phyloP scores from a whole-genome alignment of 2,113 vertebrate genomes.

The Myiagra hebetior region DNA sequence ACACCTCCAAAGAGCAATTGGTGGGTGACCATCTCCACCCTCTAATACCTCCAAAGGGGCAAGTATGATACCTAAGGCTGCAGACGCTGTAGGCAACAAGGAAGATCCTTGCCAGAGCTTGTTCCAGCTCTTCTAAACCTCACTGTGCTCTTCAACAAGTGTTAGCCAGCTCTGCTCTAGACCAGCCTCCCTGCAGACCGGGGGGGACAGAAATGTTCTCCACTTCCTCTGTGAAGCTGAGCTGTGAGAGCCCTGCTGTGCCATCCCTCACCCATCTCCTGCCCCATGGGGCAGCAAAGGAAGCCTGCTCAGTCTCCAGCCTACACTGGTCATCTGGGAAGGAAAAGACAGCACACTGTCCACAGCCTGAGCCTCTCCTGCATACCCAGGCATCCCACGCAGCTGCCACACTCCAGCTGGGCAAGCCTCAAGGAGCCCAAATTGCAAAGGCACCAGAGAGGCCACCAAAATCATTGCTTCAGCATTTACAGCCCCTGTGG shows the following conservation, averaged over 20 bases:
- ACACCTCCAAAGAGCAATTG: background rate
- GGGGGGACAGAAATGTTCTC: background rate
- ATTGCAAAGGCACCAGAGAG: background rate
- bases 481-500: background rate
- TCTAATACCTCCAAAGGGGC: background rate
- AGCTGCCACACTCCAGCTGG: background rate
- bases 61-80: background rate
- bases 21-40: background rate
- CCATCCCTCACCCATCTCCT: background rate
- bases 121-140: background rate
- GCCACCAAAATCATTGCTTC: background rate
- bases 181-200: background rate
- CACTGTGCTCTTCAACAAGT: background rate
- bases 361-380: background rate
- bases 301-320: background rate
- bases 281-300: rapidly evolving
- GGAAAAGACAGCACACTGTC: background rate
- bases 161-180: background rate
- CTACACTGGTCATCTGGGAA: background rate
- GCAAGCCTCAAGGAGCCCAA: background rate
- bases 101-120: background rate
- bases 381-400: too few species aligned
- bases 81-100: background rate
- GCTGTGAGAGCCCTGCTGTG: background rate
- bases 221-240: background rate